phyloP scores from a whole-genome alignment of 2,797 vertebrate genomes.

The Onychomys arenicola region DNA sequence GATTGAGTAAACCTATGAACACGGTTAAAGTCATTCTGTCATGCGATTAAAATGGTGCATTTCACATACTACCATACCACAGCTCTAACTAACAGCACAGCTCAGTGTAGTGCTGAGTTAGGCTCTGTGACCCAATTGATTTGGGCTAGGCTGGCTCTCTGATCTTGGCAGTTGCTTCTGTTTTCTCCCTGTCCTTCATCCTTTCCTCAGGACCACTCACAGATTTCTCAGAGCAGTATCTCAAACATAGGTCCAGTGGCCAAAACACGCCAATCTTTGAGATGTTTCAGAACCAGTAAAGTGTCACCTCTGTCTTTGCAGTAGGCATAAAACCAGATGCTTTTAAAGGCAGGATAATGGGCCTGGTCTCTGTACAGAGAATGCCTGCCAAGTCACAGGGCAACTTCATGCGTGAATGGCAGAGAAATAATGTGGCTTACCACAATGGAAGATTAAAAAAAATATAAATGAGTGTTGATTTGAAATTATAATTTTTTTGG shows the following conservation, averaged over 20 bases:
- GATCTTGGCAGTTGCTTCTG: background rate
- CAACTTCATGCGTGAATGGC: background rate
- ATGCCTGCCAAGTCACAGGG: background rate
- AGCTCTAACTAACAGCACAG: background rate
- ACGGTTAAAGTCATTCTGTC: background rate
- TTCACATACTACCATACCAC: background rate
- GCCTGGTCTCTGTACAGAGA: background rate
- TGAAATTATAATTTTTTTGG: slow-evolving; percentile 27
- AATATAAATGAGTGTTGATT: background rate
- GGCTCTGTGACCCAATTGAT: background rate
- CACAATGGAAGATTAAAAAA: background rate
- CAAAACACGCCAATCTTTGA: background rate
- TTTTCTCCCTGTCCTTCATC: background rate
- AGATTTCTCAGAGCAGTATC: background rate
- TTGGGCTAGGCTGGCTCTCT: background rate
- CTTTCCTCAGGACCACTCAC: background rate
- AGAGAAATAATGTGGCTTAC: background rate
- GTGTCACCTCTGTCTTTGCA: background rate
- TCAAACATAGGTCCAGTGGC: background rate
- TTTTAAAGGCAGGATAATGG: background rate
- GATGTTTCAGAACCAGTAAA: background rate
- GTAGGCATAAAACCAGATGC: background rate
- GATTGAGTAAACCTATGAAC: background rate
- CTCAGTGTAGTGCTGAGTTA: background rate
- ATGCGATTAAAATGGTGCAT: background rate